A percentile compares a stretch with the other conserved stretches of the same genome.
phyloP scores from a whole-genome alignment of 1,140 invertebrate genomes.

The Diuraphis noxia region DNA sequence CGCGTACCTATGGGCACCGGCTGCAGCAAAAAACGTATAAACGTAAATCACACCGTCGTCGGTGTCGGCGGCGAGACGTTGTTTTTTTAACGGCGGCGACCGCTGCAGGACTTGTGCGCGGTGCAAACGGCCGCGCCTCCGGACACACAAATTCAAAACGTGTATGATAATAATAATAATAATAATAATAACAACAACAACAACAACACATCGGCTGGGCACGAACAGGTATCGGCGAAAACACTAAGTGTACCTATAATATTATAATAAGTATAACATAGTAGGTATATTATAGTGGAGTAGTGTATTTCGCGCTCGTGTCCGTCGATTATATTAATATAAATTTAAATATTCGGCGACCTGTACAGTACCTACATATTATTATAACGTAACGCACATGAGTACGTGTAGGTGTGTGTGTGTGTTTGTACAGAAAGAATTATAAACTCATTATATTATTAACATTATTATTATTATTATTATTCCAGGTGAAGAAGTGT shows the following conservation, averaged over 20 bases:
- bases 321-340: neutral
- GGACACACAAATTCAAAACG: neutral
- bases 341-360: constrained; percentile 30
- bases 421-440: neutral
- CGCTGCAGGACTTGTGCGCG: neutral
- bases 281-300: neutral
- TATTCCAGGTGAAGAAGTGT: neutral
- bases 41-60: neutral
- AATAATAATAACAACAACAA: neutral
- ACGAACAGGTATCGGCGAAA: constrained; percentile 18
- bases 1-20: neutral
- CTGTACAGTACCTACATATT: too few species aligned
- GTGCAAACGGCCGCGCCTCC: neutral
- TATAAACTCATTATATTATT: constrained; percentile 23
- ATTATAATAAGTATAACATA: neutral
- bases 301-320: neutral
- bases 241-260: neutral
- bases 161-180: neutral
- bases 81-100: neutral
- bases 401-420: neutral
- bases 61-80: neutral
- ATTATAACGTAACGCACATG: neutral
- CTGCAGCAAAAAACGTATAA: neutral
- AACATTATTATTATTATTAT: neutral
- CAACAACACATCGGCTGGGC: neutral